phyloP scores from a whole-genome alignment of 2,113 vertebrate genomes.

The Pao palembangensis region DNA sequence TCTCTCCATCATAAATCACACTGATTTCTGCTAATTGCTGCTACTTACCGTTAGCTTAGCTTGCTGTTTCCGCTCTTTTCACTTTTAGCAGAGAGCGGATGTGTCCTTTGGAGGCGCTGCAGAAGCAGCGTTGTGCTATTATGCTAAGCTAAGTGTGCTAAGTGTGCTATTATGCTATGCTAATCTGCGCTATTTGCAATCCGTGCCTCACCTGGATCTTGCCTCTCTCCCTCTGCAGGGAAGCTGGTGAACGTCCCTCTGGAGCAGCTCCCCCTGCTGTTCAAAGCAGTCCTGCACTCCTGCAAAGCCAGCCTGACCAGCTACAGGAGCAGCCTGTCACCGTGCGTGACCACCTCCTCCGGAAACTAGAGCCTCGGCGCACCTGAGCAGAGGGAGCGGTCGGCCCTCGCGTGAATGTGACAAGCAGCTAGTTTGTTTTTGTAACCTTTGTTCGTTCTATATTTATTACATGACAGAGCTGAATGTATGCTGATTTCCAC shows the following conservation, averaged over 20 bases:
- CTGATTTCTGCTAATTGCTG: too few relatives aligned
- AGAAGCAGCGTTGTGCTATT: too few relatives aligned
- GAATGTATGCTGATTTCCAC: constrained; percentile 99
- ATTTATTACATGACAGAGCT: constrained; percentile 99
- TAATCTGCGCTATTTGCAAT: too few relatives aligned
- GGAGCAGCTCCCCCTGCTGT: constrained; percentile 97
- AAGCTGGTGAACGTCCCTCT: constrained; percentile 96
- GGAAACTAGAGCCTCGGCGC: constrained; percentile 67
- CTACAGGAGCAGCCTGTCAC: constrained; percentile 65
- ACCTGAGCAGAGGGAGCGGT: constrained; percentile 53
- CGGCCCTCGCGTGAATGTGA: constrained; percentile 78
- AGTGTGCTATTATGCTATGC: too few relatives aligned
- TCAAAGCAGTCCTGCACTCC: constrained; percentile 99
- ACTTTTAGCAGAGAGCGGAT: too few relatives aligned
- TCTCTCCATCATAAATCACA: too few relatives aligned
- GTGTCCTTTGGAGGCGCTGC: too few relatives aligned
- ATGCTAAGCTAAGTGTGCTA: too few relatives aligned
- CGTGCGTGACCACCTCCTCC: constrained; percentile 67
- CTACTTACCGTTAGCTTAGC: too few relatives aligned
- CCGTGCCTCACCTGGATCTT: too few relatives aligned
- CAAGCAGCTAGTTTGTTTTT: constrained; percentile 82
- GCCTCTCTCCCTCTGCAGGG: too few relatives aligned
- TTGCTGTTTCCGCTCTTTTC: too few relatives aligned
- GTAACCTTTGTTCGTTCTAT: constrained; percentile 83
- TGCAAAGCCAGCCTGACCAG: constrained; percentile 91